Conservation (phyloP, 2,113 vertebrate genomes). For the Chionis minor region DNA sequence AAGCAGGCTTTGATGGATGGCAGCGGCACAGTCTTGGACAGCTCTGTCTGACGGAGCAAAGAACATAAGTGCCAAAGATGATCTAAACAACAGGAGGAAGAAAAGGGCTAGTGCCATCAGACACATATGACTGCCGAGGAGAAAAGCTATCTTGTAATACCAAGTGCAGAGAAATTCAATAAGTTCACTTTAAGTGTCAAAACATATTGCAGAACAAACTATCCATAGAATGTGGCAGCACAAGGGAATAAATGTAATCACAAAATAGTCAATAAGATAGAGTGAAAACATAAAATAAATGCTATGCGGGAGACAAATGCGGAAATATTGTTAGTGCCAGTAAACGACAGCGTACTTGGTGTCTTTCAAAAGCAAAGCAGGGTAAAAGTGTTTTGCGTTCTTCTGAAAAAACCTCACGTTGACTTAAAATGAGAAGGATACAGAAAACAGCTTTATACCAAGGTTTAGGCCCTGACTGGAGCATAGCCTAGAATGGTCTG, state of each 20-base stretch:
- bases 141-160: slow-evolving; percentile 28
- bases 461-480: background rate
- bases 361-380: background rate
- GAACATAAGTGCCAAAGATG: background rate
- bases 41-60: background rate
- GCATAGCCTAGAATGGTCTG: background rate
- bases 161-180: slow-evolving; percentile 20
- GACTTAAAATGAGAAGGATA: background rate
- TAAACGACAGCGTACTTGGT: background rate
- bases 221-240: slow-evolving; percentile 10
- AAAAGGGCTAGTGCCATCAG: slow-evolving; percentile 5
- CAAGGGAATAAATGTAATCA: slow-evolving; percentile 18
- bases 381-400: background rate
- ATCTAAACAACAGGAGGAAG: background rate
- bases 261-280: slow-evolving; percentile 24
- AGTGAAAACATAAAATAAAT: slow-evolving; percentile 47
- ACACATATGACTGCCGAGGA: background rate
- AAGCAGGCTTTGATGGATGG: background rate
- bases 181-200: slow-evolving; percentile 44
- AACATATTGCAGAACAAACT: slow-evolving; percentile 32
- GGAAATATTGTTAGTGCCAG: slow-evolving; percentile 10
- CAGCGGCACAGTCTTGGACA: background rate
- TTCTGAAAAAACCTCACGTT: background rate
- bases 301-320: background rate
- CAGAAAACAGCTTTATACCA: background rate